Evolutionary conservation across 2,797 vertebrate genomes (phyloP).

Genomic region (Australoheros facetus): DNA sequence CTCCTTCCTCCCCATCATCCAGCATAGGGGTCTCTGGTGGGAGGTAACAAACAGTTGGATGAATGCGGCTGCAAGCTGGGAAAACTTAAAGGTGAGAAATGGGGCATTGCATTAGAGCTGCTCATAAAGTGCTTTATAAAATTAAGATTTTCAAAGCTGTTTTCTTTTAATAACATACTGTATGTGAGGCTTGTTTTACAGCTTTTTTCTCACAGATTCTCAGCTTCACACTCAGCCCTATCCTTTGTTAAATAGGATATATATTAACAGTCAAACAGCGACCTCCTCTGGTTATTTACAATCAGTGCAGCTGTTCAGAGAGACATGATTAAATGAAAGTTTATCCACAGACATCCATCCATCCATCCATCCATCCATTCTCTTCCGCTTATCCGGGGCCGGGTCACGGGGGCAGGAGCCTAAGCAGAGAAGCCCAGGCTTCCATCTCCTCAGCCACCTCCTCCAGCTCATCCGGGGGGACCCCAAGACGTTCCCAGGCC

Average conservation of each 20-base stretch:
- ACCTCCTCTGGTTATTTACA: conserved; percentile 28
- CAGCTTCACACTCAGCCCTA: background rate
- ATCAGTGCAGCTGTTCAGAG: background rate
- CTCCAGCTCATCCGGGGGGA: too few relatives aligned
- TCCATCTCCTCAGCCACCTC: too few relatives aligned
- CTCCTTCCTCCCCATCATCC: conserved; percentile 94
- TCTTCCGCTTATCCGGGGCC: too few relatives aligned
- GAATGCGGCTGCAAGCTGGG: background rate
- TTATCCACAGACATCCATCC: background rate
- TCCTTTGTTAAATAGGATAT: background rate
- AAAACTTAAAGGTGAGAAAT: background rate
- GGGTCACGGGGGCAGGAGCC: too few relatives aligned
- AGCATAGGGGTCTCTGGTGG: conserved; percentile 92
- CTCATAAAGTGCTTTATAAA: background rate
- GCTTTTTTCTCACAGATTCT: too few relatives aligned
- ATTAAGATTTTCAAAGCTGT: background rate
- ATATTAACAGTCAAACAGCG: conserved; percentile 18
- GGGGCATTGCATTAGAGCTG: background rate
- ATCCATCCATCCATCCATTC: too few relatives aligned
- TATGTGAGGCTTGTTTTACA: background rate
- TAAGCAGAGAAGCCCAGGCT: too few relatives aligned
- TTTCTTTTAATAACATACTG: too few relatives aligned
- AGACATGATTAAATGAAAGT: background rate
- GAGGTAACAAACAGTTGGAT: background rate
- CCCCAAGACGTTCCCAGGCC: too few relatives aligned